Conservation (phyloP, 2,888 invertebrate species). For the Lysandra bellargus region DNA sequence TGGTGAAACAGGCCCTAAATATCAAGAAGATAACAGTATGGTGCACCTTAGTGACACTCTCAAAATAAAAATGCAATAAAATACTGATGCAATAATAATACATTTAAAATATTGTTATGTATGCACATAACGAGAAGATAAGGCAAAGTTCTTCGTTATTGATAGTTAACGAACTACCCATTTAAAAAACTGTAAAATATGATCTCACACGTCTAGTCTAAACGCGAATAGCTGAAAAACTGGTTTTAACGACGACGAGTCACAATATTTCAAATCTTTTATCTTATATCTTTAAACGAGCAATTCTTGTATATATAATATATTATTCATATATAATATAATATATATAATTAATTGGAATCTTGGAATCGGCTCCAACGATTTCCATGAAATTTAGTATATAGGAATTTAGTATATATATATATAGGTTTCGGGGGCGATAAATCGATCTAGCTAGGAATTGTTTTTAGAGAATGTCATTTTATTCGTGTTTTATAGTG, state of each 20-base stretch:
- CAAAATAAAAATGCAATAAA: conserved; percentile 1
- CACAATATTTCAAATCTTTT: background rate
- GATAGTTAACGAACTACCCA: too few relatives aligned
- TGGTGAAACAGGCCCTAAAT: background rate
- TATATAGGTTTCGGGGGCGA: too few relatives aligned
- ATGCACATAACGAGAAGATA: background rate
- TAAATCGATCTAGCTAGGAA: too few relatives aligned
- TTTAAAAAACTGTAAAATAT: background rate
- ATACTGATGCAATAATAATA: background rate
- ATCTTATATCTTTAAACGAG: too few relatives aligned
- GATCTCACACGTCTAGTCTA: background rate
- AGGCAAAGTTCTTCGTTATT: background rate
- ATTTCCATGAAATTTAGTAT: too few relatives aligned
- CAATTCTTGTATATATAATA: too few relatives aligned
- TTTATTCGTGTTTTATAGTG: too few relatives aligned
- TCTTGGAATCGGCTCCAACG: too few relatives aligned
- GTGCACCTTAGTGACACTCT: background rate
- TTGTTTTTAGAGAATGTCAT: too few relatives aligned
- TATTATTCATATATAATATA: too few relatives aligned
- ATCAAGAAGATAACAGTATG: background rate
- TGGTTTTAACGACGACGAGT: background rate
- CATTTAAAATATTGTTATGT: background rate
- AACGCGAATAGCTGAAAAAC: background rate
- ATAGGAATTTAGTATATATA: too few relatives aligned
- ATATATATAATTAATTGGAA: too few relatives aligned